phyloP scores from a whole-genome alignment of 2,888 invertebrate genomes.

The Ecliptopera silaceata region DNA sequence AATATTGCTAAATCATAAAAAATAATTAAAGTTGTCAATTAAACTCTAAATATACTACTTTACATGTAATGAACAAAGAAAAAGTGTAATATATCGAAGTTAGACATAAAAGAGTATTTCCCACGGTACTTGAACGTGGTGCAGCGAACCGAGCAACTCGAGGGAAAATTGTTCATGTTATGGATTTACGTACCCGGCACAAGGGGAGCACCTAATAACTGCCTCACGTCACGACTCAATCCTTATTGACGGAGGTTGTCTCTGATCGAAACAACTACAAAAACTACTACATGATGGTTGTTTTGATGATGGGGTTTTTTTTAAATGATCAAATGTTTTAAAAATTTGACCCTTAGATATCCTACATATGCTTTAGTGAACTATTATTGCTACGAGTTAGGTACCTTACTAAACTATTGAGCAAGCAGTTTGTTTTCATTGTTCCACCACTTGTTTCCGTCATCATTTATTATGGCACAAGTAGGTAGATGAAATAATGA shows the following conservation, averaged over 20 bases:
- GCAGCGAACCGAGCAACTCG: constrained; percentile 42
- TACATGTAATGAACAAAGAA: constrained; percentile 4
- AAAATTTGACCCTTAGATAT: too few relatives aligned
- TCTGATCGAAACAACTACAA: too few relatives aligned
- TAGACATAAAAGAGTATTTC: constrained; percentile 25
- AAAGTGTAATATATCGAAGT: constrained; percentile 4
- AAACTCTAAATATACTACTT: not conserved
- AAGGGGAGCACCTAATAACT: constrained; percentile 29
- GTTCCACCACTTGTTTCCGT: too few relatives aligned
- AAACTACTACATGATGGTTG: too few relatives aligned
- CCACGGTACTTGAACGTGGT: constrained; percentile 42
- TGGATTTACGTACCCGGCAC: constrained; percentile 29
- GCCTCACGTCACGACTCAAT: constrained; percentile 3
- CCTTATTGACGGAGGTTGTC: too few relatives aligned
- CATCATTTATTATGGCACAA: not conserved
- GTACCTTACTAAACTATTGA: too few relatives aligned
- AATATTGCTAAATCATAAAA: not conserved
- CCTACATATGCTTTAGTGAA: too few relatives aligned
- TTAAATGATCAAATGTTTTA: too few relatives aligned
- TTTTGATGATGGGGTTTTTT: too few relatives aligned
- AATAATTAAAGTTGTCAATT: not conserved
- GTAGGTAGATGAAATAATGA: constrained; percentile 17
- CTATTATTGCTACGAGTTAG: too few relatives aligned
- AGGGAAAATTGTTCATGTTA: constrained; percentile 30
- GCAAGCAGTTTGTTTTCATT: too few relatives aligned